phyloP scores from a whole-genome alignment of 2,113 vertebrate genomes.

The Microcebus tavaratra region DNA sequence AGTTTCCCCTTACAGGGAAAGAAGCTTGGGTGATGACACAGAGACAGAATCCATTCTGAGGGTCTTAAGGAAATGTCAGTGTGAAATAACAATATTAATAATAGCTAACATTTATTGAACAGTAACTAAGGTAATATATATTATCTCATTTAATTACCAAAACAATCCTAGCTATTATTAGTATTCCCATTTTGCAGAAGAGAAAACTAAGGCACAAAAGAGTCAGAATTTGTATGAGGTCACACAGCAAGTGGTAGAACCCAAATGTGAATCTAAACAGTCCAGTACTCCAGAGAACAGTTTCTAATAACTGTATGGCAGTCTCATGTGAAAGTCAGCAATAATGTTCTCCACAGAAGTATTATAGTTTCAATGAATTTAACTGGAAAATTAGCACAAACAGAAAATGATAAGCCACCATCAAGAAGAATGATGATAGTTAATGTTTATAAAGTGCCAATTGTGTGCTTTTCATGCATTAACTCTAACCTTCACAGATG shows the following conservation, averaged over 20 bases:
- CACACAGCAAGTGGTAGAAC: neutral
- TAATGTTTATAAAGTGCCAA: neutral
- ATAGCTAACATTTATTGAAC: neutral
- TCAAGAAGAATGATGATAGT: neutral
- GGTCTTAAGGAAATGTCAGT: neutral
- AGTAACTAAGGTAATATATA: neutral
- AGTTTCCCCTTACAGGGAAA: neutral
- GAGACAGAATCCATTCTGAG: neutral
- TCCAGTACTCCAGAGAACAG: neutral
- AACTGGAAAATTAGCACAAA: neutral
- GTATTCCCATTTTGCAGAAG: neutral
- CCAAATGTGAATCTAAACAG: neutral
- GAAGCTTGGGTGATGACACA: neutral
- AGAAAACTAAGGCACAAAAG: neutral
- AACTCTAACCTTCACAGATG: neutral
- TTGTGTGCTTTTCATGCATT: neutral
- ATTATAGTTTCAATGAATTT: neutral
- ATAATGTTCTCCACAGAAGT: neutral
- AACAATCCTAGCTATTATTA: neutral
- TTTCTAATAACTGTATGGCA: neutral
- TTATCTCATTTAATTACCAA: neutral
- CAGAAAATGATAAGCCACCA: neutral
- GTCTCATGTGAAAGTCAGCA: neutral
- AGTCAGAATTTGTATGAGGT: neutral
- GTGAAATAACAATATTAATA: neutral